Conservation (phyloP, 2,113 vertebrate species). For the Anthoscopus minutus region DNA sequence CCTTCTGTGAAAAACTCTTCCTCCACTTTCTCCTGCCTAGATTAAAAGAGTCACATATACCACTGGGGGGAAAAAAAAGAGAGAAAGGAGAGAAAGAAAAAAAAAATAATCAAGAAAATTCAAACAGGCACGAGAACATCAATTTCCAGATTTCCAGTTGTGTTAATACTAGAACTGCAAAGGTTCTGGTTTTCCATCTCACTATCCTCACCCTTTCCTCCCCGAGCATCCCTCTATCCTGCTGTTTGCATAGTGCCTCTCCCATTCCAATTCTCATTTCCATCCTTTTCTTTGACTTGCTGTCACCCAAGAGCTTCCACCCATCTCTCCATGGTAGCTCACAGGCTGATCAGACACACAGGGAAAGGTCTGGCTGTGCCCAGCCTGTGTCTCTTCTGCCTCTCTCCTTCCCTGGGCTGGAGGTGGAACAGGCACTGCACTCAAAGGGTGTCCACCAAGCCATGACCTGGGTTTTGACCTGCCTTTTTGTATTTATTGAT, state of each 20-base stretch:
- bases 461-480: background rate
- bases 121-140: background rate
- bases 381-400: background rate
- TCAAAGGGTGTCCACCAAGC: background rate
- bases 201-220: background rate
- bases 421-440: background rate
- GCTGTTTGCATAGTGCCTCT: background rate
- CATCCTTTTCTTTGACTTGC: background rate
- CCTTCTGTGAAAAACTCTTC: background rate
- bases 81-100: accelerated
- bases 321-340: background rate
- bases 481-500: background rate
- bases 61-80: accelerated
- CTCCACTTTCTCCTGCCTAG: background rate
- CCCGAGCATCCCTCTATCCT: background rate
- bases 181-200: background rate
- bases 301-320: background rate
- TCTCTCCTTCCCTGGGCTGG: background rate
- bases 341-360: background rate
- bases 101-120: background rate
- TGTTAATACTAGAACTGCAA: background rate
- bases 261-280: background rate
- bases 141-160: background rate
- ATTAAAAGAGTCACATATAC: accelerated
- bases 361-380: background rate